Base-by-base conservation (phyloP, 2,113 vertebrate species). In the Casuarius casuarius region DNA sequence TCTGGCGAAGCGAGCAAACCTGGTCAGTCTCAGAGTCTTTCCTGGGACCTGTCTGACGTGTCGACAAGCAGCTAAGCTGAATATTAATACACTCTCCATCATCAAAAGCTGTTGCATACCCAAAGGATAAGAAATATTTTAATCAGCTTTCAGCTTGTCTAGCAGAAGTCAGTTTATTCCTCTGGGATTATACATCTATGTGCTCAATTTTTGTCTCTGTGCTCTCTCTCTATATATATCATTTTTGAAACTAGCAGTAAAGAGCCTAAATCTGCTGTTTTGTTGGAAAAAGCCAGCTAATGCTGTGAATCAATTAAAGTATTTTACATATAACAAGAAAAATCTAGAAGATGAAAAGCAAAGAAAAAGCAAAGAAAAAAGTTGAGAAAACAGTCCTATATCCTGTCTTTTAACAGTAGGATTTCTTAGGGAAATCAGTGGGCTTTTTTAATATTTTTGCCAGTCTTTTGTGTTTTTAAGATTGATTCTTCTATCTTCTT, bases 71-170 rank as follows among this genome's bases (percentile, higher is more conserved):
- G 97, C 97, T 93, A 96, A 96, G 96, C 98, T 98, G 97, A 98
- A 98, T 98, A 98, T 98, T 98, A 98, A 98, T 98, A 98, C 58
- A 96, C 92, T 91, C 96, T 97, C 97, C 97, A 98, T 97, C 98
- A 98, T 98, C 98, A 98, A 98, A 98, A 98, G 98, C 97, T 94
- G 95, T 97, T 98, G 97, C 97, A 98, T 98, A 98, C 98, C 97
- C 97, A 97, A 98, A 98, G 98, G 98, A 98, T 97, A 96, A 97
- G 97, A 98, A 98, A 98, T 98, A 98, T 98, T 98, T 98, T 98
- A 98, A 98, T 98, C 98, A 97, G 98, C 97, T 98, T 98, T 94
- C 97, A 94, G 97, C 97, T 97, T 98, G 98, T 97, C 97, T 97
- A 92, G 94, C 9, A 89, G 96, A 98, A 98, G 97, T 97, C 96